Evolutionary conservation across 1,140 invertebrate genomes (phyloP), one percentile per base, ranked within the genome.

Genomic region (Harpegnathos saltator): DNA sequence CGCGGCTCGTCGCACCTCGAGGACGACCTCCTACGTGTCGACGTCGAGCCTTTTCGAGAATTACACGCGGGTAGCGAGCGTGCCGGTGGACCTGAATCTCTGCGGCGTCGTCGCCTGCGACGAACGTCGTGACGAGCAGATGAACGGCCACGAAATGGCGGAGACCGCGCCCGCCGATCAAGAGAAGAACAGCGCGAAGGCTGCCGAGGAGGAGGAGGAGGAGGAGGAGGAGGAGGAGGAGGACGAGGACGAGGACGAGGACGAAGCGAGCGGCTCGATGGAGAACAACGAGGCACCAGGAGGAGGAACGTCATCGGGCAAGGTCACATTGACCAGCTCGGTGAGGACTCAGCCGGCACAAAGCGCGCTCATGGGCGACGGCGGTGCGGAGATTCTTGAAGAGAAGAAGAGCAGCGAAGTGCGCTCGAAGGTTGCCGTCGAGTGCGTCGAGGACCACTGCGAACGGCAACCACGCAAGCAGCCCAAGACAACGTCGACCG

Each of bases 31-130:
- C 11, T 84, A 85, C 44, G 87, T 82, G 26, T 84, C 91, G 69
- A 89, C 89, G 4, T 85, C 89, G 71, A 89, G 83, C 59, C 72
- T 85, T 12, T 91, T 90, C 63, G 91, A 92, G 58, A 92, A 92
- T 61, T 91, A 91, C 61, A 92, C 93, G 9, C 91, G 91, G 63
- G 94, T 95, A 15, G 92, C 91, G 19, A 95, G 95, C 87, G 94
- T 95, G 22, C 95, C 95, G 26, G 94, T 95, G 61, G 94, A 95
- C 72, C 88, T 96, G 19, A 95, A 95, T 84, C 93, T 95, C 29
- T 94, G 92, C 83, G 92, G 90, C 22, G 56, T 82, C 22, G 59
- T 38, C 24, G 14, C 12, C 33, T 61, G 26, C 83, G 86, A 89
- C 29, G 87, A 87, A 33, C n/a, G 61, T 9, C 19, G 44, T 4